Evolutionary conservation across 2,888 invertebrate species (phyloP).

Genomic region (Drosophila birchii): DNA sequence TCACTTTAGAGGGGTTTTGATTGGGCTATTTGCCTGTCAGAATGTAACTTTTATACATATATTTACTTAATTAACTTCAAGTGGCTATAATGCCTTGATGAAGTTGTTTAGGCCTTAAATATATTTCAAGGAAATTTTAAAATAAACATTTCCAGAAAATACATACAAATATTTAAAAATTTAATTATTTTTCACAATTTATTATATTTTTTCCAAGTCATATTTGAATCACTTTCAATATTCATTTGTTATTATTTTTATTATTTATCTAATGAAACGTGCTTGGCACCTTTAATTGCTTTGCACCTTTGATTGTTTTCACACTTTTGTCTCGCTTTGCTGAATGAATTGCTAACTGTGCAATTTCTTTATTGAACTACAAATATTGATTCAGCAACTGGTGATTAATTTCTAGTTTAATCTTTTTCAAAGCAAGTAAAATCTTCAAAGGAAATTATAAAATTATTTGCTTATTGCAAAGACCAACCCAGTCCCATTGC

Average conservation of each 20-base stretch:
- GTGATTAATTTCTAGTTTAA: neutral
- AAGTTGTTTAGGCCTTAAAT: too few relatives aligned
- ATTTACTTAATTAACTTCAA: constrained; percentile 11
- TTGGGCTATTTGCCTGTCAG: neutral
- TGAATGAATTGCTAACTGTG: neutral
- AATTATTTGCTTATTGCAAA: constrained; percentile 2
- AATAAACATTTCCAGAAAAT: too few relatives aligned
- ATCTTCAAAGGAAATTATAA: constrained; percentile 5
- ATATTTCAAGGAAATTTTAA: too few relatives aligned
- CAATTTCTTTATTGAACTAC: neutral
- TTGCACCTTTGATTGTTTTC: constrained; percentile 5
- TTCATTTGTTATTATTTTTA: neutral
- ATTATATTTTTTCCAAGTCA: neutral
- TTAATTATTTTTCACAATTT: neutral
- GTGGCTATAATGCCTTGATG: neutral
- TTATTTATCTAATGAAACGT: constrained; percentile 5
- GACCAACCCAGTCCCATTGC: neutral
- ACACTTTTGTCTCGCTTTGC: constrained; percentile 1
- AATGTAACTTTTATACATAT: neutral
- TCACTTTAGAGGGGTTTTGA: neutral
- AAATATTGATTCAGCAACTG: constrained; percentile 3
- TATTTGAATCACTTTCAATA: neutral
- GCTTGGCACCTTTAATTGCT: constrained; percentile 12
- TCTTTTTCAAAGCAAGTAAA: neutral
- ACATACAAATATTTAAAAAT: too few relatives aligned